phyloP scores from a whole-genome alignment of 2,113 vertebrate genomes.

The Cinclus mexicanus region DNA sequence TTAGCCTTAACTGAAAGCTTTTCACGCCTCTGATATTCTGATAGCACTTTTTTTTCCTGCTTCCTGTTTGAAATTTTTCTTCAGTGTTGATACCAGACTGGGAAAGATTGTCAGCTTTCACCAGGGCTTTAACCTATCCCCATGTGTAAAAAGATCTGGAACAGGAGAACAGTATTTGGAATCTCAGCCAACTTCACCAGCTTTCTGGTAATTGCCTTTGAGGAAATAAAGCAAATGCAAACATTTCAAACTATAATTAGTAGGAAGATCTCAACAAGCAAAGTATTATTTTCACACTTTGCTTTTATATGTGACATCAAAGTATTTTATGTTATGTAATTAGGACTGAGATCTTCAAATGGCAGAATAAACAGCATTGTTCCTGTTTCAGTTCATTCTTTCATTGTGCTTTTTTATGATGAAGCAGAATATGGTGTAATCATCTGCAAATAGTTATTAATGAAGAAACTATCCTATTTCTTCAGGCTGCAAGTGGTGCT shows the following conservation, averaged over 20 bases:
- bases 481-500: not conserved
- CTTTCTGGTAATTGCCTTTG: not conserved
- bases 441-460: not conserved
- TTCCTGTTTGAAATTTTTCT: not conserved
- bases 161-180: not conserved
- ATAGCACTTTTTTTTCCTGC: not conserved
- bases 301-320: not conserved
- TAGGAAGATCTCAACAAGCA: not conserved
- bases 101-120: not conserved
- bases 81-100: not conserved
- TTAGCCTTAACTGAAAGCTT: not conserved
- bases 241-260: not conserved
- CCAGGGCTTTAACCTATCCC: not conserved
- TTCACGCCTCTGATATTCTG: not conserved
- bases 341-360: not conserved
- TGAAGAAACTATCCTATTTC: not conserved
- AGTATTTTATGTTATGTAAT: not conserved
- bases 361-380: not conserved
- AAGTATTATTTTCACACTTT: constrained; percentile 12
- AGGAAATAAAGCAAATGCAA: not conserved
- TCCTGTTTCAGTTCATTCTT: not conserved
- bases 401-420: not conserved
- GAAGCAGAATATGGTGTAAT: not conserved
- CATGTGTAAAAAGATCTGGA: not conserved
- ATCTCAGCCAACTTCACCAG: not conserved